Conservation (phyloP, 2,888 invertebrate genomes). For the Caenorhabditis sinica region DNA sequence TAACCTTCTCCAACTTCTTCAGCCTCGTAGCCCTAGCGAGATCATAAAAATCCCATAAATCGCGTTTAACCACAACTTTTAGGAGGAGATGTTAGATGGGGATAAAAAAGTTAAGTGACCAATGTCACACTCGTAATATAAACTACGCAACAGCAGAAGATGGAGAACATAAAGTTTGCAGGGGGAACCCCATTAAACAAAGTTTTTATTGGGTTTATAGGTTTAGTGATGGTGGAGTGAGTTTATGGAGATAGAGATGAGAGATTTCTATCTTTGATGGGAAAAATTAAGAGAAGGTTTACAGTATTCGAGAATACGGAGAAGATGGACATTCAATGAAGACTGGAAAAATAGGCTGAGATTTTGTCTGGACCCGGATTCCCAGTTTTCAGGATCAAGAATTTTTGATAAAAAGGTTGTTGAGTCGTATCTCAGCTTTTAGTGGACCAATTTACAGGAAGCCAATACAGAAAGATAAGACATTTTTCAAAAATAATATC, state of each 20-base stretch:
- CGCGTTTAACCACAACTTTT: slow-evolving; percentile 61
- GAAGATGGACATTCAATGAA: no score
- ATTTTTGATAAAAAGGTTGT: no score
- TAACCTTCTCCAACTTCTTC: slow-evolving; percentile 30
- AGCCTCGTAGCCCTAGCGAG: slow-evolving; percentile 19
- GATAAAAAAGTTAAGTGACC: slow-evolving; percentile 23
- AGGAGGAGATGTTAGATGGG: not conserved
- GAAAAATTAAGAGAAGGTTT: no score
- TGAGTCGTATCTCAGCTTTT: no score
- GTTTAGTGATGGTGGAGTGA: not conserved
- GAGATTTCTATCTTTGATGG: not conserved
- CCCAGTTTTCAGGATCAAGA: no score
- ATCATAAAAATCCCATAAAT: slow-evolving; percentile 76
- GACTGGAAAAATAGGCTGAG: no score
- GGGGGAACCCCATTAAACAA: slow-evolving; percentile 54
- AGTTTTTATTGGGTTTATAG: slow-evolving; percentile 36
- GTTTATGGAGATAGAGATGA: not conserved
- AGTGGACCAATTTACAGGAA: no score
- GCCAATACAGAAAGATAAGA: no score
- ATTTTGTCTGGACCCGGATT: no score
- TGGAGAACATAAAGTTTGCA: no score
- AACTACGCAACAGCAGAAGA: slow-evolving; percentile 24
- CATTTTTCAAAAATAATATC: no score
- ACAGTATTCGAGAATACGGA: no score
- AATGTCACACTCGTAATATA: slow-evolving; percentile 64